phyloP scores from a whole-genome alignment of 2,888 invertebrate species.

The Eumerus sabulonum region DNA sequence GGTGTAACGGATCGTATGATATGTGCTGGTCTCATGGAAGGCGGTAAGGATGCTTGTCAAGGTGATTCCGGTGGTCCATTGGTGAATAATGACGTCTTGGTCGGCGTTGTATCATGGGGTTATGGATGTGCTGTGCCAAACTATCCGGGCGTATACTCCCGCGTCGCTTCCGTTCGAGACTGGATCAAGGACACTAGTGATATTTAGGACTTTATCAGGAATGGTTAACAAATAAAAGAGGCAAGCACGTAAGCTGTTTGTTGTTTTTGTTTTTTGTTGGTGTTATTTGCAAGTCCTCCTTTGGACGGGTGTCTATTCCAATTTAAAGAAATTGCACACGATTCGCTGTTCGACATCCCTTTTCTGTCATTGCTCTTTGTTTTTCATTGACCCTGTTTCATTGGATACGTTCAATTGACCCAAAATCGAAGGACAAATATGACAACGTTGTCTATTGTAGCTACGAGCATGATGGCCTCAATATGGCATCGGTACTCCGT shows the following conservation, averaged over 20 bases:
- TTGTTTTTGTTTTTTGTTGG: neutral
- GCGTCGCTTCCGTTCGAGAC: slow-evolving; percentile 72
- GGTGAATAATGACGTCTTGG: slow-evolving; percentile 69
- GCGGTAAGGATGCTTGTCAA: slow-evolving; percentile 75
- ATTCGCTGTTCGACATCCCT: slow-evolving; percentile 13
- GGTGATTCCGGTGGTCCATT: slow-evolving; percentile 77
- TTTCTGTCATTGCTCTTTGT: slow-evolving; percentile 6
- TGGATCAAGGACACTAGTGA: slow-evolving; percentile 71
- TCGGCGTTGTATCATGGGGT: slow-evolving; percentile 77
- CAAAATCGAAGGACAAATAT: slow-evolving; percentile 66
- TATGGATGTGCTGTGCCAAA: slow-evolving; percentile 74
- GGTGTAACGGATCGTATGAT: slow-evolving; percentile 75
- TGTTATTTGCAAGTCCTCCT: slow-evolving; percentile 4
- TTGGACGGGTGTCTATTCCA: slow-evolving; percentile 1
- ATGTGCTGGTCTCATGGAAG: slow-evolving; percentile 74
- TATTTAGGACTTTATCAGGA: neutral
- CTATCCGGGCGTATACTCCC: slow-evolving; percentile 75
- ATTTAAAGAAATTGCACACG: slow-evolving; percentile 30
- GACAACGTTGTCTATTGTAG: slow-evolving; percentile 55
- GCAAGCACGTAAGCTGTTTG: too few relatives aligned
- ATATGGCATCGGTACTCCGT: slow-evolving; percentile 5
- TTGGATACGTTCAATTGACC: slow-evolving; percentile 59
- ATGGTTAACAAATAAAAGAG: too few relatives aligned
- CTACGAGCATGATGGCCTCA: slow-evolving; percentile 4
- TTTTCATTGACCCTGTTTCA: slow-evolving; percentile 54